Evolutionary conservation across 2,888 invertebrate genomes (phyloP).

Genomic region (Salticus scenicus): DNA sequence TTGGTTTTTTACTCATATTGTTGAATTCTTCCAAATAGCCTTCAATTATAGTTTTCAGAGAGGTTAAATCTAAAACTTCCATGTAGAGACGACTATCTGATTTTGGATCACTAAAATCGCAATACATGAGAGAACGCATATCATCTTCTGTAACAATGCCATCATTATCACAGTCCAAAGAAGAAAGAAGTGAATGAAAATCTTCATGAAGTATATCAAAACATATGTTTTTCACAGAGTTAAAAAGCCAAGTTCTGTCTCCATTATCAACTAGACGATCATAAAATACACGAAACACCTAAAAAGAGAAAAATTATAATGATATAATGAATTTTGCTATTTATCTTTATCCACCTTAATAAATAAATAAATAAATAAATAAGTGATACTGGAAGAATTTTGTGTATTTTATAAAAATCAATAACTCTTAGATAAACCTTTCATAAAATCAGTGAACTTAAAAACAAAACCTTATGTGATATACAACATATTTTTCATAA

Average conservation of each 20-base stretch:
- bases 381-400: too few relatives aligned
- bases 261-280: slow-evolving; percentile 91
- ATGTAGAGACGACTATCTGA: slow-evolving; percentile 90
- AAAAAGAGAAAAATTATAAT: slow-evolving; percentile 18
- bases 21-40: slow-evolving; percentile 92
- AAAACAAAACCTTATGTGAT: too few relatives aligned
- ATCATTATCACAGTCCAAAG: slow-evolving; percentile 79
- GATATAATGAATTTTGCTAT: too few relatives aligned
- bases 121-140: slow-evolving; percentile 90
- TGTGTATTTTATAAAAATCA: too few relatives aligned
- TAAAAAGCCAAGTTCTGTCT: slow-evolving; percentile 88
- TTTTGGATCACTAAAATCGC: slow-evolving; percentile 96
- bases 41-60: slow-evolving; percentile 87
- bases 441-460: too few relatives aligned
- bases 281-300: slow-evolving; percentile 90
- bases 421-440: too few relatives aligned
- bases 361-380: too few relatives aligned
- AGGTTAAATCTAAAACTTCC: slow-evolving; percentile 89
- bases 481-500: too few relatives aligned
- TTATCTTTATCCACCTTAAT: too few relatives aligned
- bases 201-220: slow-evolving; percentile 78
- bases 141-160: slow-evolving; percentile 82
- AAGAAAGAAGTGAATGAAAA: slow-evolving; percentile 83
- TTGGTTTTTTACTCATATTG: slow-evolving; percentile 96
- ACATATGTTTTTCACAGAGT: slow-evolving; percentile 82